These are phyloP conservation scores for Megathymus violae DNA, from an alignment of 1,140 invertebrate genomes.

Conservation along the genomic window DNA sequence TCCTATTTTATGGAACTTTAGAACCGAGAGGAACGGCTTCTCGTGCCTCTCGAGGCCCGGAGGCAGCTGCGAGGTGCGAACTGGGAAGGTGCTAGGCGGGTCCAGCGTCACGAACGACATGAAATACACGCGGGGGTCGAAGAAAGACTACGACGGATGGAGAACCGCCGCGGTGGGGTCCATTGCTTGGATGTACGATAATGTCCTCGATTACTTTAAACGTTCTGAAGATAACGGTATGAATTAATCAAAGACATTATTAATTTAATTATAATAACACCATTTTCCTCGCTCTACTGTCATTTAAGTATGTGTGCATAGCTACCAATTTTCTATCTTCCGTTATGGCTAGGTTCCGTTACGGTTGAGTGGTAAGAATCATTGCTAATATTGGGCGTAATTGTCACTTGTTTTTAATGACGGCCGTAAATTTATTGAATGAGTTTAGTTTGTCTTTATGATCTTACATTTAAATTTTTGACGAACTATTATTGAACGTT, in stretches of 20 bases:
- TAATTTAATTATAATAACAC: too few species aligned
- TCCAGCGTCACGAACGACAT: constrained; percentile 84
- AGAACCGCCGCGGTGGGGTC: constrained; percentile 78
- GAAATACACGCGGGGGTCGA: constrained; percentile 84
- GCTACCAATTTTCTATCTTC: too few species aligned
- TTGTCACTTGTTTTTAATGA: too few species aligned
- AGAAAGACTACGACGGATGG: constrained; percentile 84
- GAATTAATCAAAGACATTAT: constrained; percentile 19
- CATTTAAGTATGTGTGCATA: too few species aligned
- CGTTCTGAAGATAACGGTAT: constrained; percentile 83
- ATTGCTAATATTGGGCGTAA: too few species aligned
- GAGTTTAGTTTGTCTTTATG: too few species aligned
- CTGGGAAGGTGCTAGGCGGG: constrained; percentile 84
- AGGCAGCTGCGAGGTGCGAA: constrained; percentile 79
- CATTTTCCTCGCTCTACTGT: too few species aligned
- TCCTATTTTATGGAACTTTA: constrained; percentile 75
- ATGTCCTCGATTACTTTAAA: constrained; percentile 83
- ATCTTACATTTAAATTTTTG: too few species aligned
- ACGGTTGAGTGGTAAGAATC: too few species aligned
- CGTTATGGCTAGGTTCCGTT: too few species aligned
- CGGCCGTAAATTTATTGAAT: too few species aligned
- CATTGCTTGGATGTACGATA: constrained; percentile 82
- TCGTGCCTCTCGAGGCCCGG: constrained; percentile 73
- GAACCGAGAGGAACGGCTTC: constrained; percentile 70
- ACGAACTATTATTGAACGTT: too few species aligned